Base-by-base conservation (phyloP, 2,888 invertebrate genomes). In the Spodoptera littoralis region DNA sequence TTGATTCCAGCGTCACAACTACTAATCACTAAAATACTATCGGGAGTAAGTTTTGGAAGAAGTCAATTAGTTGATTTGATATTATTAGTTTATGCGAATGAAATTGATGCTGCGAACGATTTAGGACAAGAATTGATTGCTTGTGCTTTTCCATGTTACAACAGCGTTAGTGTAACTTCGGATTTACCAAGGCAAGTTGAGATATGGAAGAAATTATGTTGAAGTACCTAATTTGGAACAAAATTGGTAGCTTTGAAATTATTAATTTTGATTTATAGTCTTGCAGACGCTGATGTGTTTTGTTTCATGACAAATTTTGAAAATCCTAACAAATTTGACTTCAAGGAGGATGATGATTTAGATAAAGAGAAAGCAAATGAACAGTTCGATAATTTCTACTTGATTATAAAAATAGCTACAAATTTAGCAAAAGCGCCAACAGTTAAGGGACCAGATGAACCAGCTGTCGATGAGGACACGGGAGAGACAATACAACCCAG, bases 211-310 rank as follows among this genome's bases (percentile, higher is more conserved):
- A 6, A 36, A 36, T 36, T 36, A 36, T 30, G 6, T 6, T 30
- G 30, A 30, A 30, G 6, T 36, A 9, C 2, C 2, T 36, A 36
- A 27, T 27, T 27, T 8, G 36, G 1, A 36, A 9, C 27, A 27
- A 36, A 36, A 6, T 36, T 36, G 36, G 6, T 27, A 27, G 8
- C 36, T 36, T 9, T 9, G 36, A 36, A 36, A 36, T 8, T 6
- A 36, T 36, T 36, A 9, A 22, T 36, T 30, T 30, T n/a, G 22
- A 44, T 45, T 72, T 75, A 65, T 60, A 76, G 93, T 52, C 70
- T 90, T 85, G 63, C 84, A 80, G 93, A 93, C 74, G 92, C 89
- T 2, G 92, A 93, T 65, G 84, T 94, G 13, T 91, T 92, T 80
- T 91, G 91, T 69, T 85, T 92, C 59, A 79, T 90, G 49, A 88